Percentiles rank a stretch among this genome's conserved stretches.
Evolutionary conservation across 2,888 invertebrate genomes (phyloP).

Genomic region (Cactoblastis cactorum): DNA sequence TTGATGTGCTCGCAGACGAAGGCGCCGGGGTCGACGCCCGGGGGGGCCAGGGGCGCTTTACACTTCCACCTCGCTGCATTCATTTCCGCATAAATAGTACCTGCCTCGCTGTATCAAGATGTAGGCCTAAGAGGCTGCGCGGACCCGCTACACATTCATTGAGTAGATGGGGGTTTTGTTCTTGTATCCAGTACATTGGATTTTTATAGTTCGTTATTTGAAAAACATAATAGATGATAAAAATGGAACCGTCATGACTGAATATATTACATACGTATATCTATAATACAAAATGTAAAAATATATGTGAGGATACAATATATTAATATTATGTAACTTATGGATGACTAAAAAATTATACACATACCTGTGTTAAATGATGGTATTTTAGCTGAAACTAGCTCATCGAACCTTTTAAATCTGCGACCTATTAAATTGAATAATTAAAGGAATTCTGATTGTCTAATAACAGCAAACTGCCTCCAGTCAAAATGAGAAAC

Average conservation of each 20-base stretch:
- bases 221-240: no score
- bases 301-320: no score
- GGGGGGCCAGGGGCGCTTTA: slow-evolving; percentile 61
- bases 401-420: no score
- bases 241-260: no score
- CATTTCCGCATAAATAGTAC: slow-evolving; percentile 74
- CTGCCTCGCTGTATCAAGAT: slow-evolving; percentile 55
- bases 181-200: background rate
- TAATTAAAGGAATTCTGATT: background rate
- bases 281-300: no score
- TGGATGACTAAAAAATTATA: no score
- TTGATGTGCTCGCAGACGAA: slow-evolving; percentile 15
- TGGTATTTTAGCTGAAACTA: no score
- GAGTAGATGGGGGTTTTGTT: slow-evolving; percentile 8
- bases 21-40: slow-evolving; percentile 63
- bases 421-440: no score
- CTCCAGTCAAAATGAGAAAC: slow-evolving; percentile 60
- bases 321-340: no score
- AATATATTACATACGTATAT: no score
- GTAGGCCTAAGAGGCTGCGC: slow-evolving; percentile 33
- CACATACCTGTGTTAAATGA: no score
- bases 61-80: slow-evolving; percentile 74
- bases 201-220: no score
- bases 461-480: slow-evolving; percentile 56
- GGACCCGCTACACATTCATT: slow-evolving; percentile 16